Evolutionary conservation across 1,140 invertebrate species (phyloP).

Genomic region (Chelonus insularis): DNA sequence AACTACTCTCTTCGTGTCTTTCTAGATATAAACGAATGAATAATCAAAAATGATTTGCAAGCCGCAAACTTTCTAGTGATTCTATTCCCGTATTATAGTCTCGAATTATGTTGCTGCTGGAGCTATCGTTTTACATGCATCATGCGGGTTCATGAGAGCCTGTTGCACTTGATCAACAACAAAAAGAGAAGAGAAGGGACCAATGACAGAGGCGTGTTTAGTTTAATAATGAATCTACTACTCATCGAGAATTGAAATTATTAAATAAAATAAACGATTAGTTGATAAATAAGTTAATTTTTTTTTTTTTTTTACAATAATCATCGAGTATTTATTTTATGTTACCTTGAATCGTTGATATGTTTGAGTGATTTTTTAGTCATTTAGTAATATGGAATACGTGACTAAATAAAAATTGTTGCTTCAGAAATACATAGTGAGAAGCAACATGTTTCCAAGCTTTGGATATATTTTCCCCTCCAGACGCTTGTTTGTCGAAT

Average conservation of each 20-base stretch:
- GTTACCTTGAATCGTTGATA: too few species aligned
- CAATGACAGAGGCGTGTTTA: too few species aligned
- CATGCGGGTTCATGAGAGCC: not conserved
- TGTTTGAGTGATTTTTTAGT: too few species aligned
- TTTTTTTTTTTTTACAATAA: too few species aligned
- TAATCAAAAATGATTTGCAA: slow-evolving; percentile 12
- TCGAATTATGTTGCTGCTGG: not conserved
- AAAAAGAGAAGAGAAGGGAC: too few species aligned
- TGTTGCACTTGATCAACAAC: not conserved
- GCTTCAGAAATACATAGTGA: not conserved
- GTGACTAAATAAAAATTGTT: not conserved
- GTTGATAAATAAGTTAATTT: too few species aligned
- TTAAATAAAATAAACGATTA: too few species aligned
- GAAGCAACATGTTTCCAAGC: slow-evolving; percentile 20
- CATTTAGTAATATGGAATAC: too few species aligned
- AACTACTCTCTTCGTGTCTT: not conserved
- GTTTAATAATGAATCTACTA: too few species aligned
- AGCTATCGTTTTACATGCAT: not conserved
- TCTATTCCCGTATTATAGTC: slow-evolving; percentile 3
- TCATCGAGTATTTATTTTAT: too few species aligned
- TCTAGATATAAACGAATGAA: not conserved
- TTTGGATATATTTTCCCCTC: not conserved
- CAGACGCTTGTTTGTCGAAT: not conserved
- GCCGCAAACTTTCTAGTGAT: slow-evolving; percentile 21
- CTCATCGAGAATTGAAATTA: too few species aligned